Evolutionary conservation across 1,140 invertebrate species (phyloP).

Genomic region (Bathynomus jamesi): DNA sequence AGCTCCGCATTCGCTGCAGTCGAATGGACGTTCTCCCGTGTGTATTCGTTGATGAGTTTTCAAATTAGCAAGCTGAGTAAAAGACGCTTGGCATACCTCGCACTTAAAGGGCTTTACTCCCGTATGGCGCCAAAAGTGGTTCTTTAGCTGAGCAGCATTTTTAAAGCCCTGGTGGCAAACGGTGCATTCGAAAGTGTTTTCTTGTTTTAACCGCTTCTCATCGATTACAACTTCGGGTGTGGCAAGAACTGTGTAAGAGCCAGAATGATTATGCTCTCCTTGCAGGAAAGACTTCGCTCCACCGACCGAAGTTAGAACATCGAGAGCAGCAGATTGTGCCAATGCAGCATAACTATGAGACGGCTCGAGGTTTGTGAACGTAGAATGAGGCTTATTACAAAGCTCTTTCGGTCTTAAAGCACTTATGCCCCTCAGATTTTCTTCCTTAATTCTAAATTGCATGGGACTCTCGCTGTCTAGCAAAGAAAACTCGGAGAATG

Average conservation of each 20-base stretch:
- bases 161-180: slow-evolving; percentile 36
- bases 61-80: slow-evolving; percentile 38
- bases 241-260: background rate
- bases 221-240: background rate
- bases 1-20: slow-evolving; percentile 30
- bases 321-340: background rate
- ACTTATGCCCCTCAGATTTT: background rate
- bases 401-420: background rate
- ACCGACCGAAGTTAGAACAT: background rate
- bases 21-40: slow-evolving; percentile 35
- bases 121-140: slow-evolving; percentile 39
- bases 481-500: background rate
- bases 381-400: background rate
- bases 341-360: background rate
- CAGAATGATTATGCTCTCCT: background rate
- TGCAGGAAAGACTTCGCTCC: background rate
- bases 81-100: slow-evolving; percentile 41
- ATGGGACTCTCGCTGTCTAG: background rate
- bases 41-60: slow-evolving; percentile 36
- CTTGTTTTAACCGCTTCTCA: background rate
- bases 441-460: background rate
- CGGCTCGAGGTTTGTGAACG: background rate
- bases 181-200: slow-evolving; percentile 27
- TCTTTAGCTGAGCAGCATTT: slow-evolving; percentile 38
- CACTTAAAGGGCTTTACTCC: slow-evolving; percentile 40